Evolutionary conservation across 2,113 vertebrate genomes (phyloP).

Genomic region (Myrmophylax atrothorax): DNA sequence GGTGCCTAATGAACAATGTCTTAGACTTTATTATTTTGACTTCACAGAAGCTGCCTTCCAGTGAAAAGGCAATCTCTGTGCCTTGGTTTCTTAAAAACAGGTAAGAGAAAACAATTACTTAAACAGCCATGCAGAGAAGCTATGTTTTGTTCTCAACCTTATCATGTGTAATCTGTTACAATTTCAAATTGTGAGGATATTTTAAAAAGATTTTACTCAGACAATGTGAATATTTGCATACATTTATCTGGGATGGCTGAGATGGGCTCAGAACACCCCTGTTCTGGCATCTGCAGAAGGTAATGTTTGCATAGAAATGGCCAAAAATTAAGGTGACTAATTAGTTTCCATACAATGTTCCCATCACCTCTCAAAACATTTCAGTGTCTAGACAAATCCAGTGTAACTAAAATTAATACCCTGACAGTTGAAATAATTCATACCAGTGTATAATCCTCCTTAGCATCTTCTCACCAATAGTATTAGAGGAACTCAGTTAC

Average conservation of each 20-base stretch:
- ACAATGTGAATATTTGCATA: neutral
- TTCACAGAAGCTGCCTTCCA: conserved; percentile 32
- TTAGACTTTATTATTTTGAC: neutral
- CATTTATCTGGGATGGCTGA: neutral
- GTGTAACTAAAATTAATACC: neutral
- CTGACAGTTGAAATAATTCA: neutral
- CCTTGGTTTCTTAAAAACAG: neutral
- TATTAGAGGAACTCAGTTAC: neutral
- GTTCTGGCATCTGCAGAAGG: neutral
- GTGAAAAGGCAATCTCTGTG: neutral
- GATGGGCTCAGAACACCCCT: neutral
- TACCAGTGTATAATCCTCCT: neutral
- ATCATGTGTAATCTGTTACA: neutral
- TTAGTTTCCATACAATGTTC: neutral
- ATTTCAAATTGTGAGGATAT: neutral
- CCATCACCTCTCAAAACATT: neutral
- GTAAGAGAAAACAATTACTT: neutral
- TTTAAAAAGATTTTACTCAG: neutral
- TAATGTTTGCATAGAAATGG: neutral
- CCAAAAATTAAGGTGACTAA: neutral
- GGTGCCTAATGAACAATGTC: neutral
- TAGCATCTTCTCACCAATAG: neutral
- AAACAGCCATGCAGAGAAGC: neutral
- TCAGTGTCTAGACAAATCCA: neutral
- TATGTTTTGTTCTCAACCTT: neutral